Percentiles rank a stretch among this genome's conserved stretches.
These are phyloP conservation scores for Sarcophaga caerulescens DNA, from an alignment of 2,888 invertebrate genomes.

Conservation along the genomic window DNA sequence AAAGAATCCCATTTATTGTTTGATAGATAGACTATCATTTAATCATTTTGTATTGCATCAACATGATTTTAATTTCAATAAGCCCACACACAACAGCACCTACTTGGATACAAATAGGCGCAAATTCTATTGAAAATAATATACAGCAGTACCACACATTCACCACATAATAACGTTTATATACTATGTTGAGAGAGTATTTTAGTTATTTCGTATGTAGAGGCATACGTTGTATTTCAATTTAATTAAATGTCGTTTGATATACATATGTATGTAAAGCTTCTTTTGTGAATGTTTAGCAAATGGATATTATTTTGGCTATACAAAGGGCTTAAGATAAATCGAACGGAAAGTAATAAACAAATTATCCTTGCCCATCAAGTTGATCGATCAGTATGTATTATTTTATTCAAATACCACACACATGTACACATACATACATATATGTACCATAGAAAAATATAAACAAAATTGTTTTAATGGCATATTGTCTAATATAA, in stretches of 20 bases:
- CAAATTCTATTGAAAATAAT: background rate
- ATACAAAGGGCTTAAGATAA: constrained; percentile 16
- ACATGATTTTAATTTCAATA: constrained; percentile 34
- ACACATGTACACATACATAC: no score
- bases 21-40: constrained; percentile 53
- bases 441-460: no score
- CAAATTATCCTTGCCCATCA: constrained; percentile 4
- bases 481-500: no score
- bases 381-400: background rate
- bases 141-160: constrained; percentile 4
- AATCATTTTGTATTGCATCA: constrained; percentile 25
- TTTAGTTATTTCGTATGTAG: background rate
- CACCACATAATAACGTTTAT: constrained; percentile 3
- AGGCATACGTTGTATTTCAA: constrained; percentile 16
- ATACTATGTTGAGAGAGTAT: background rate
- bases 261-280: background rate
- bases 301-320: background rate
- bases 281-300: constrained; percentile 17
- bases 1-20: constrained; percentile 28
- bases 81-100: background rate
- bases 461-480: no score
- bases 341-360: constrained; percentile 31
- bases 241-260: constrained; percentile 48
- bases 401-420: background rate
- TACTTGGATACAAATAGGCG: background rate